Evolutionary conservation across 2,888 invertebrate species (phyloP).

Genomic region (Digitonthophagus gazella): DNA sequence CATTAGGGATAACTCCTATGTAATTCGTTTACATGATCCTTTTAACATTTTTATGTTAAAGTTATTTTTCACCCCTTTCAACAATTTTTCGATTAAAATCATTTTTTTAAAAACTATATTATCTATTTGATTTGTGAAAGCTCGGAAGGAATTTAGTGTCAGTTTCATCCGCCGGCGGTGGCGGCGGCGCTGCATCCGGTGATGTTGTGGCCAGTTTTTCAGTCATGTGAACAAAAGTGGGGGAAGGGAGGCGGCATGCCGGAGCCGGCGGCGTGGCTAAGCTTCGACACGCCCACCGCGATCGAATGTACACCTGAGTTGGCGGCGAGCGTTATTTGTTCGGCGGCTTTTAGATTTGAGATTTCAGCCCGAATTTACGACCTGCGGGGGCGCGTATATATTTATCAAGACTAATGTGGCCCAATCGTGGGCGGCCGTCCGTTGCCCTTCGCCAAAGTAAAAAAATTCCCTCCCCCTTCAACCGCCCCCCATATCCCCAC

Average conservation of each 20-base stretch:
- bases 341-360: constrained; percentile 39
- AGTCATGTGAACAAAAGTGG: constrained; percentile 23
- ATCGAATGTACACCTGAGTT: constrained; percentile 49
- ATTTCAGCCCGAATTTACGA: constrained; percentile 29
- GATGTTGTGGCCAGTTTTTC: not conserved
- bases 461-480: not conserved
- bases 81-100: not conserved
- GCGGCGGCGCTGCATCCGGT: not conserved
- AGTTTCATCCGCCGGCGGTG: not conserved
- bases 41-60: not conserved
- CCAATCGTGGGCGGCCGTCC: not conserved
- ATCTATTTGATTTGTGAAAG: too few relatives aligned
- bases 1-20: not conserved
- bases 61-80: too few relatives aligned
- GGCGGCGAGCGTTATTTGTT: constrained; percentile 44
- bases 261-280: constrained; percentile 45
- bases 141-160: not conserved
- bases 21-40: not conserved
- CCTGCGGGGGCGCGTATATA: constrained; percentile 26
- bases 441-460: not conserved
- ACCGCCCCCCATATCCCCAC: not conserved
- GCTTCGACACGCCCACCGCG: constrained; percentile 46
- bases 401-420: constrained; percentile 11
- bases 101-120: not conserved
- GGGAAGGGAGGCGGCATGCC: constrained; percentile 45